Base-by-base conservation (phyloP, 2,113 vertebrate genomes). In the Papio anubis region DNA sequence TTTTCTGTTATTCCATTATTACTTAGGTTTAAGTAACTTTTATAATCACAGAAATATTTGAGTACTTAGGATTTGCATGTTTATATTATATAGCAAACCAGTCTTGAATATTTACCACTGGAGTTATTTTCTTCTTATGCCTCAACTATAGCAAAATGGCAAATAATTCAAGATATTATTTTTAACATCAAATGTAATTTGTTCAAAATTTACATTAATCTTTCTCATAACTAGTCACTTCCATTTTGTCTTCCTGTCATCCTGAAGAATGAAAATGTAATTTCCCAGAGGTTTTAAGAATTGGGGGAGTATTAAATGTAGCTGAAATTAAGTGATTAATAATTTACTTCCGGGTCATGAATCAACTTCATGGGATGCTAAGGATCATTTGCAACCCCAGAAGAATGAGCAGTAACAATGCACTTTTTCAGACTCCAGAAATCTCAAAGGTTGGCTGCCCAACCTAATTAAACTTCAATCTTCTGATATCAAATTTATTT, bases 241-340 rank as follows among this genome's bases (percentile, higher is more conserved):
- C 97, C 96, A 98, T 99, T 99, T 98, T 98, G 97, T 98, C 98
- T 98, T 98, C 92, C 96, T 98, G 98, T 99, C 98, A 93, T 97
- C 92, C 96, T 90, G 94, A 99, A 98, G 96, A 97, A 98, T 97
- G 98, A 98, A 98, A 98, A 98, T 99, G 98, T 99, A 99, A 99
- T 99, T 99, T 99, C 99, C 98, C 98, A 98, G 97, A 96, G 97
- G 98, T 98, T 98, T 98, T 98, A 98, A 99, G 99, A 99, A 99
- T 99, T 98, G 98, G 98, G 98, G 96, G 98, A 98, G 98, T 98
- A 98, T 99, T 99, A 98, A 98, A 99, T 98, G 98, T 81, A 13
- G 98, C 98, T 99, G 99, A 99, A 99, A 99, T 99, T 99, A 99
- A 99, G 98, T 94, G 98, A 99, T 99, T 99, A 99, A 99, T 99